phyloP scores from a whole-genome alignment of 2,888 invertebrate genomes.

The Rhabditoides inermis region DNA sequence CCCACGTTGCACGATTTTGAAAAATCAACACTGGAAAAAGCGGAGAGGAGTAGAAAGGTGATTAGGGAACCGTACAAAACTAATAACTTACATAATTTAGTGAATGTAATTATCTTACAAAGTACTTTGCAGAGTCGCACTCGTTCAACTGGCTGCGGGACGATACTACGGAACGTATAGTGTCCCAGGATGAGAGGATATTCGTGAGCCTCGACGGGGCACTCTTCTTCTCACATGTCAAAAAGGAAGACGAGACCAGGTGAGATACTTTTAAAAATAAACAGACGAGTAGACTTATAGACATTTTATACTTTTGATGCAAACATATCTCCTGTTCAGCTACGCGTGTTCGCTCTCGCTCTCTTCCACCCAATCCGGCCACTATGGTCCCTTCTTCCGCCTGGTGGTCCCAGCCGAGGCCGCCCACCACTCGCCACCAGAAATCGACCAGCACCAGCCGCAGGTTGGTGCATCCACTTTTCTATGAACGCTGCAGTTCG shows the following conservation, averaged over 20 bases:
- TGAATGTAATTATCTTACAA: too few relatives aligned
- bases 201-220: slow-evolving; percentile 50
- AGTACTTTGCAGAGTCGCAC: slow-evolving; percentile 44
- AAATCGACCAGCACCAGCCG: too few relatives aligned
- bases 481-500: too few relatives aligned
- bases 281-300: neutral
- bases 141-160: slow-evolving; percentile 44
- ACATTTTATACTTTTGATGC: slow-evolving; percentile 2
- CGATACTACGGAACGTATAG: slow-evolving; percentile 32
- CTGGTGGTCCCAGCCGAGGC: slow-evolving; percentile 21
- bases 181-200: slow-evolving; percentile 33
- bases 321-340: slow-evolving; percentile 15
- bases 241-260: slow-evolving; percentile 38
- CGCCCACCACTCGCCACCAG: too few relatives aligned
- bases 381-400: slow-evolving; percentile 50
- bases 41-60: too few relatives aligned
- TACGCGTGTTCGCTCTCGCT: slow-evolving; percentile 48
- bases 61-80: too few relatives aligned
- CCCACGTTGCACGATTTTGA: too few relatives aligned
- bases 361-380: slow-evolving; percentile 40
- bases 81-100: too few relatives aligned
- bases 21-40: too few relatives aligned
- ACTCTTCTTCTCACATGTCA: slow-evolving; percentile 43
- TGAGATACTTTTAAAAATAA: slow-evolving; percentile 12
- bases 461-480: too few relatives aligned